Percentiles rank a stretch among this genome's conserved stretches.
Conservation (phyloP, 2,888 invertebrate genomes). For the Rugalucina vietnamica region DNA sequence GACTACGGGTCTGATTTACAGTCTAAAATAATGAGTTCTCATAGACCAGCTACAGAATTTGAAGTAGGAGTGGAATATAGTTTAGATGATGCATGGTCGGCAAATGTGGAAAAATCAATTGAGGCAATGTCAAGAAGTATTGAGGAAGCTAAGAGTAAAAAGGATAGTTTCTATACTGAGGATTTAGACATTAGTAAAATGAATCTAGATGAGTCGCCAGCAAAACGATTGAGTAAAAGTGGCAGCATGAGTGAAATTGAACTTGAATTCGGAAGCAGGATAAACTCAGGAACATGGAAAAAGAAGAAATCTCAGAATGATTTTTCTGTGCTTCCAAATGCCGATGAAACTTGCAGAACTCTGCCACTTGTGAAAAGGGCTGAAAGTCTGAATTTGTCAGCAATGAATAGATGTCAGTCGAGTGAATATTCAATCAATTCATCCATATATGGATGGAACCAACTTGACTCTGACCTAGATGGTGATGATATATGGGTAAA, state of each 20-base stretch:
- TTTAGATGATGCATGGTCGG: constrained; percentile 61
- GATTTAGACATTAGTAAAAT: constrained; percentile 54
- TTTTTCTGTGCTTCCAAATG: constrained; percentile 73
- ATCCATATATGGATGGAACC: neutral
- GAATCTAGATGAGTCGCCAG: constrained; percentile 49
- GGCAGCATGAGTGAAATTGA: constrained; percentile 59
- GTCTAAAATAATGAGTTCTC: neutral
- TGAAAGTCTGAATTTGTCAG: constrained; percentile 57
- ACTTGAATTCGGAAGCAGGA: constrained; percentile 53
- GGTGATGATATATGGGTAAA: constrained; percentile 60
- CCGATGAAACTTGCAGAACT: constrained; percentile 77
- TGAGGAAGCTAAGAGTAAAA: constrained; percentile 52
- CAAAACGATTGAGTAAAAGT: constrained; percentile 57
- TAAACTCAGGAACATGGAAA: constrained; percentile 75
- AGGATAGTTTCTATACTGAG: constrained; percentile 46
- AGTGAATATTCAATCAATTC: constrained; percentile 8
- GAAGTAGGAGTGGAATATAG: constrained; percentile 59
- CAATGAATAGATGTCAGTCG: neutral
- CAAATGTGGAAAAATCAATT: constrained; percentile 57
- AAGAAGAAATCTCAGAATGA: constrained; percentile 73
- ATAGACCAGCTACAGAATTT: constrained; percentile 24
- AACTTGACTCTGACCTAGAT: constrained; percentile 37
- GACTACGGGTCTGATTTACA: constrained; percentile 29
- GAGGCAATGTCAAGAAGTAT: constrained; percentile 59
- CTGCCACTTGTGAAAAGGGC: constrained; percentile 55